Evolutionary conservation across 2,113 vertebrate genomes (phyloP).

Genomic region (Trochalopteron elliotii): DNA sequence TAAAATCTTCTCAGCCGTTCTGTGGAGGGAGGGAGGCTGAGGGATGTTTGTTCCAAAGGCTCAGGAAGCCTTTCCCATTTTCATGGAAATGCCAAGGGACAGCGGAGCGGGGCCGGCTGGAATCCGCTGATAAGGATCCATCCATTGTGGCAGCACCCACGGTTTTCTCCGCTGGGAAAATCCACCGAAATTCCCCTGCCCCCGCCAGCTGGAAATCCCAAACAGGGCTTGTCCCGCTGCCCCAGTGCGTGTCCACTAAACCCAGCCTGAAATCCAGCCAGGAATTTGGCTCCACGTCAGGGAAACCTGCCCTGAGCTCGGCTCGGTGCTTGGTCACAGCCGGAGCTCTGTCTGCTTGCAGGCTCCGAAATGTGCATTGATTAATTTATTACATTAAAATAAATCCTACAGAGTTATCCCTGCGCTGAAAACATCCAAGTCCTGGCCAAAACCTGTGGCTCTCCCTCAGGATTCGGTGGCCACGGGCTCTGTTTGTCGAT

Average conservation of each 20-base stretch:
- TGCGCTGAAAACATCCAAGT: accelerated
- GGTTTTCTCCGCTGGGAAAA: conserved; percentile 8
- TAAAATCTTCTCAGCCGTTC: neutral
- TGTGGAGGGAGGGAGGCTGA: neutral
- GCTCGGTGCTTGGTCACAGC: accelerated
- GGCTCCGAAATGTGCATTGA: neutral
- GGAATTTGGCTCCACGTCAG: neutral
- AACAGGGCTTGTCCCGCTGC: neutral
- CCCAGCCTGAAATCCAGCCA: neutral
- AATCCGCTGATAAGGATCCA: conserved; percentile 46
- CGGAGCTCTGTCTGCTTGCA: neutral
- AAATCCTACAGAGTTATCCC: accelerated
- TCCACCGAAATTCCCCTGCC: neutral
- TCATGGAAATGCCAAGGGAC: conserved; percentile 1
- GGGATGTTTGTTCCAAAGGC: neutral
- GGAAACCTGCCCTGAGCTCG: neutral
- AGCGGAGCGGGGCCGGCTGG: neutral
- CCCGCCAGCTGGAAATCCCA: neutral
- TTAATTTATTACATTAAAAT: neutral
- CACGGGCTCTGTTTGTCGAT: neutral
- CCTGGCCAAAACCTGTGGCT: accelerated
- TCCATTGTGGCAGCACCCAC: neutral
- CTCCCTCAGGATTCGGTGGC: accelerated
- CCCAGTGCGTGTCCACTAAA: neutral
- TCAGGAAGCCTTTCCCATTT: neutral